Percentiles rank a stretch among this genome's conserved stretches.
phyloP scores from a whole-genome alignment of 2,888 invertebrate species.

The Meganola albula region DNA sequence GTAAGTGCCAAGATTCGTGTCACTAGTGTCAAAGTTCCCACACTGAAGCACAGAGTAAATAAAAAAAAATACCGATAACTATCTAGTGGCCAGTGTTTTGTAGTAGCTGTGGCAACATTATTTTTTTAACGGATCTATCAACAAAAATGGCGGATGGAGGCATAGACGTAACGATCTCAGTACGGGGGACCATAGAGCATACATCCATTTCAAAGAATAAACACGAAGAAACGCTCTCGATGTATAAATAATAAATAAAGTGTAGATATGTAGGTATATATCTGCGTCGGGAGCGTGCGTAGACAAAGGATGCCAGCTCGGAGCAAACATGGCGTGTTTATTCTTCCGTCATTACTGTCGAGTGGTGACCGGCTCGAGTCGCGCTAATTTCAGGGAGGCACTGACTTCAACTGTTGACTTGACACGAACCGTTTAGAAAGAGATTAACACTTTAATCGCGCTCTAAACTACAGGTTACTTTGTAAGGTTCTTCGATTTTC shows the following conservation, averaged over 20 bases:
- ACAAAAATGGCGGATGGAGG: conserved; percentile 54
- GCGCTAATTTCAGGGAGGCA: conserved; percentile 66
- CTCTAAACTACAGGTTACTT: too few species aligned
- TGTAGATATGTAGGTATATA: conserved; percentile 69
- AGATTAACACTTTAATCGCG: conserved; percentile 22
- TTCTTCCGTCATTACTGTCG: conserved; percentile 69
- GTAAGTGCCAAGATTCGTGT: conserved; percentile 42
- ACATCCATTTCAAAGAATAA: conserved; percentile 73
- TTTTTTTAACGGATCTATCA: conserved; percentile 53
- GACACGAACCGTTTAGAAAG: conserved; percentile 31
- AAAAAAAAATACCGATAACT: conserved; percentile 51
- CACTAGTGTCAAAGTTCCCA: conserved; percentile 43
- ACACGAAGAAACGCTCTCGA: conserved; percentile 66
- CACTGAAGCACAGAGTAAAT: conserved; percentile 40
- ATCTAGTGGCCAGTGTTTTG: conserved; percentile 39
- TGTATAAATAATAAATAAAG: conserved; percentile 74
- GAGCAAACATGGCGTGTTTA: conserved; percentile 65
- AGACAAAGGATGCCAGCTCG: conserved; percentile 62
- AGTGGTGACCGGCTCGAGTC: conserved; percentile 57
- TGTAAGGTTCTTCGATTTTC: too few species aligned
- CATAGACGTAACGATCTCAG: conserved; percentile 40
- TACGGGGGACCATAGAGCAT: conserved; percentile 40
- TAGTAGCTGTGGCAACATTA: conserved; percentile 45
- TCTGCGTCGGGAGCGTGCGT: conserved; percentile 59
- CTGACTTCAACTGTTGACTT: conserved; percentile 43